Conservation (phyloP, 2,888 invertebrate species). For the Molanna angustata region DNA sequence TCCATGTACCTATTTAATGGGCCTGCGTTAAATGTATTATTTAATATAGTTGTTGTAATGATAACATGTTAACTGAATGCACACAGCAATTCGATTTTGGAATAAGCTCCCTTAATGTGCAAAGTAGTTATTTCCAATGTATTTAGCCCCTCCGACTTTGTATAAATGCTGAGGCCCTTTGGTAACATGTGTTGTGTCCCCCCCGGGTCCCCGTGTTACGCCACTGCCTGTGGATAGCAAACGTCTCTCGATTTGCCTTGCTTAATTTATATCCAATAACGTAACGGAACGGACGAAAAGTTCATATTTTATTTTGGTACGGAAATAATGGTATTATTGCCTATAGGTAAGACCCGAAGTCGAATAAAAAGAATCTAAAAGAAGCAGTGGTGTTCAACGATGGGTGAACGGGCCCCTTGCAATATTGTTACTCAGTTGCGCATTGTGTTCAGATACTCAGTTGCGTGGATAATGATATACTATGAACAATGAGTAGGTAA, state of each 20-base stretch:
- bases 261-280: constrained; percentile 34
- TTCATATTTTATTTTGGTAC: constrained; percentile 31
- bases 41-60: too few species aligned
- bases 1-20: too few species aligned
- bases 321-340: constrained; percentile 33
- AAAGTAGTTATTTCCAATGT: neutral
- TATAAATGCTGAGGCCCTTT: too few species aligned
- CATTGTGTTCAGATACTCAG: too few species aligned
- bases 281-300: constrained; percentile 30
- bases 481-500: too few species aligned
- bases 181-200: constrained; percentile 30
- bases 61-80: too few species aligned
- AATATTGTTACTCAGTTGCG: too few species aligned
- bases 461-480: too few species aligned
- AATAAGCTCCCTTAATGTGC: neutral
- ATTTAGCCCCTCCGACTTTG: neutral
- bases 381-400: too few species aligned
- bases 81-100: neutral
- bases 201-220: constrained; percentile 11
- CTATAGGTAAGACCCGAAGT: constrained; percentile 21
- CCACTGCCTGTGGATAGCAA: constrained; percentile 12
- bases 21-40: too few species aligned
- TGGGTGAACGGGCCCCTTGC: too few species aligned
- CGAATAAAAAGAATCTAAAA: too few species aligned
- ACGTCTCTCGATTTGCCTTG: constrained; percentile 25